Conservation (phyloP, 2,797 vertebrate genomes). For the Anas acuta region DNA sequence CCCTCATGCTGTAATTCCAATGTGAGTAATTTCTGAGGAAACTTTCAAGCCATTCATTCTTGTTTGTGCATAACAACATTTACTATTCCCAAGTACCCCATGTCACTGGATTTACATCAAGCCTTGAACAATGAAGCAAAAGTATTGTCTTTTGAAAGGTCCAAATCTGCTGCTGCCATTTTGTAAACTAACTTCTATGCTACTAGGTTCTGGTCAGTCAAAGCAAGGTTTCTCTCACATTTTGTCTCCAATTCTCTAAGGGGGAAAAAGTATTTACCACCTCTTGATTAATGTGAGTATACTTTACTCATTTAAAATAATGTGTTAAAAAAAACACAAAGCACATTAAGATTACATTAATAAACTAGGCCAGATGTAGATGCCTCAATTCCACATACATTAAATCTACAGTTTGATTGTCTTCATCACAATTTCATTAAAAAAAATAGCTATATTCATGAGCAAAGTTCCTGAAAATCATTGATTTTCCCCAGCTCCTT, state of each 20-base stretch:
- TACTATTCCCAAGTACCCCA: background rate
- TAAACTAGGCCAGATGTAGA: background rate
- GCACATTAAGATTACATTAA: background rate
- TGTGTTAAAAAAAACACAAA: background rate
- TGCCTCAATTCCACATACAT: background rate
- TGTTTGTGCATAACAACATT: background rate
- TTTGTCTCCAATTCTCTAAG: background rate
- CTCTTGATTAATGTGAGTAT: background rate
- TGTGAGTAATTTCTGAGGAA: background rate
- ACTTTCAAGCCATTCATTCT: background rate
- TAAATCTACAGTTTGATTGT: background rate
- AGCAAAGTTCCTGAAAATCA: background rate
- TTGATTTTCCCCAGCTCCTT: background rate
- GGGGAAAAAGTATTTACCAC: background rate
- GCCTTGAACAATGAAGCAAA: background rate
- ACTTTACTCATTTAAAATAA: background rate
- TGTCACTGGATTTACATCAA: background rate
- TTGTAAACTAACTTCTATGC: background rate
- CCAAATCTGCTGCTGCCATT: background rate
- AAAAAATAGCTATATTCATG: background rate
- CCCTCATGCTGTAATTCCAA: background rate
- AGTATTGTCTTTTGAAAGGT: background rate
- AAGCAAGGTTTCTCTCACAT: background rate
- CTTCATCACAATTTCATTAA: background rate
- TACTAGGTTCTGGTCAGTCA: background rate